A percentile compares a stretch with the other conserved stretches of the same genome.
phyloP scores from a whole-genome alignment of 2,797 vertebrate genomes.

The Falco columbarius region DNA sequence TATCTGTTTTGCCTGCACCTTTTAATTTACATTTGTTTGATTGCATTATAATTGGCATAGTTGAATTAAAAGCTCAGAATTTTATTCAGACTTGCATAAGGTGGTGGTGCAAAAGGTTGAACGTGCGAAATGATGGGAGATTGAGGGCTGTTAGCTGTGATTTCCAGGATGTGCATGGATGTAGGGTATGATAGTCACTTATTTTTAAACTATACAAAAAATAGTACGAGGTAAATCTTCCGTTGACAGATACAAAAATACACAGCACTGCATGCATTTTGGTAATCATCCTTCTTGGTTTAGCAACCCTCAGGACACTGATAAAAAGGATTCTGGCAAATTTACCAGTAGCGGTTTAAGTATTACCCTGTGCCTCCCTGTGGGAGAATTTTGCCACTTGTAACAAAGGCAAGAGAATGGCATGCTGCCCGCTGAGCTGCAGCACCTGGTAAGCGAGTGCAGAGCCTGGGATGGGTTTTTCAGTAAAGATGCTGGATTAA shows the following conservation, averaged over 20 bases:
- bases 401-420: neutral
- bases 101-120: too few species aligned
- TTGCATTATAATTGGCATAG: neutral
- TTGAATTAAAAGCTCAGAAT: neutral
- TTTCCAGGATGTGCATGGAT: too few species aligned
- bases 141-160: neutral
- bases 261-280: neutral
- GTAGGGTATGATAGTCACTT: too few species aligned
- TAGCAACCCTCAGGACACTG: neutral
- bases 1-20: neutral
- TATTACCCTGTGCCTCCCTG: neutral
- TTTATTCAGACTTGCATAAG: neutral
- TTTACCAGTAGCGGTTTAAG: neutral
- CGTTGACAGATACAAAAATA: neutral
- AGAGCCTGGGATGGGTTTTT: neutral
- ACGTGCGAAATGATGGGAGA: neutral
- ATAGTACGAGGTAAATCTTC: neutral
- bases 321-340: neutral
- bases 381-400: neutral
- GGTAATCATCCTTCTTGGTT: neutral
- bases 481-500: neutral
- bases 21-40: neutral
- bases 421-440: neutral
- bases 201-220: neutral
- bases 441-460: neutral